A percentile compares a stretch with the other conserved stretches of the same genome.
These are phyloP conservation scores for Euwallacea fornicatus DNA, from an alignment of 1,140 invertebrate species.

Conservation along the genomic window DNA sequence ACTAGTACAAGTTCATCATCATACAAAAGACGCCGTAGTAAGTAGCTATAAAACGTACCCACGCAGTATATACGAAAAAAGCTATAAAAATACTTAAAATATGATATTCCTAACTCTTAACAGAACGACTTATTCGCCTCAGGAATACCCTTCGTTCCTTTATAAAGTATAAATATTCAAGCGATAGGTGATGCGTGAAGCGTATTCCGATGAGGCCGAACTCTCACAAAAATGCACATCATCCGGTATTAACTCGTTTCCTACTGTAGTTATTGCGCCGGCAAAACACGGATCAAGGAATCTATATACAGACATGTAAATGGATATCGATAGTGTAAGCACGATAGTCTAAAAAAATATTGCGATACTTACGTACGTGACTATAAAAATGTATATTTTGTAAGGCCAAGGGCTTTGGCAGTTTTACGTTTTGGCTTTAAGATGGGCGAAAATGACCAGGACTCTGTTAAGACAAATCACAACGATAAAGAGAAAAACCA, in stretches of 20 bases:
- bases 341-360: too few relatives aligned
- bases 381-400: not conserved
- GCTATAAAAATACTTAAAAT: too few relatives aligned
- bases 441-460: not conserved
- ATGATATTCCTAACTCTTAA: too few relatives aligned
- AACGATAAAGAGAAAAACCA: too few relatives aligned
- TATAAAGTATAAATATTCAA: constrained; percentile 1
- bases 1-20: not conserved
- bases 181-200: not conserved
- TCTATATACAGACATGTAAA: too few relatives aligned
- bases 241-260: constrained; percentile 14
- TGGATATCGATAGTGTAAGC: not conserved
- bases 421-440: constrained; percentile 4
- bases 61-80: not conserved
- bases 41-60: not conserved
- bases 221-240: constrained; percentile 17
- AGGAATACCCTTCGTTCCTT: too few relatives aligned
- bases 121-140: too few relatives aligned
- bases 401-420: constrained; percentile 4
- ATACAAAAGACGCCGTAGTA: not conserved
- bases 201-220: not conserved
- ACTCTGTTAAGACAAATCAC: too few relatives aligned
- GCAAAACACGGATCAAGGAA: too few relatives aligned
- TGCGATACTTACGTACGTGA: too few relatives aligned
- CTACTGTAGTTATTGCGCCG: not conserved